A percentile compares a stretch with the other conserved stretches of the same genome.
Evolutionary conservation across 2,113 vertebrate genomes (phyloP).

Genomic region (Scortum barcoo): DNA sequence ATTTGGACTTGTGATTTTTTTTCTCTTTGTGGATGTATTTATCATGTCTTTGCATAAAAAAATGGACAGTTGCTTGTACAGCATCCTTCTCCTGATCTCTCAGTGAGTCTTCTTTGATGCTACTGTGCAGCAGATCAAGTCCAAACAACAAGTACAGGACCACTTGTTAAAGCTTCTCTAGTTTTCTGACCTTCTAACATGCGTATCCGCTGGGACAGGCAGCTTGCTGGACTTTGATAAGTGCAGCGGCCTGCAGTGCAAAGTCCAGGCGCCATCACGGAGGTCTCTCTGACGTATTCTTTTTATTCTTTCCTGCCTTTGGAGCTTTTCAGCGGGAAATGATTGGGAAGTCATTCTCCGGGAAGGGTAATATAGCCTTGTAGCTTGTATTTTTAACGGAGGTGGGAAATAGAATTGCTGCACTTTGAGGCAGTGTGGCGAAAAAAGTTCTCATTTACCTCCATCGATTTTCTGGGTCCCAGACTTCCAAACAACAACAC

Average conservation of each 20-base stretch:
- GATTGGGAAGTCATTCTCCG: constrained; percentile 55
- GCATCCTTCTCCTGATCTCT: background rate
- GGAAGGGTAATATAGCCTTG: constrained; percentile 47
- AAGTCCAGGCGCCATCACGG: constrained; percentile 4
- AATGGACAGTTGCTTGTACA: background rate
- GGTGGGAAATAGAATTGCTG: constrained; percentile 60
- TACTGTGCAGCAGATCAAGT: background rate
- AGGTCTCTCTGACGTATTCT: background rate
- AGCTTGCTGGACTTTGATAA: constrained; percentile 30
- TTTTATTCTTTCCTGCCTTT: constrained; percentile 19
- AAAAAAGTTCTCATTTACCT: constrained; percentile 65
- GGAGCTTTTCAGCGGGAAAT: constrained; percentile 49
- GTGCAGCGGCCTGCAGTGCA: constrained; percentile 8
- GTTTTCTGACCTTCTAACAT: background rate
- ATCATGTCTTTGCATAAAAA: constrained; percentile 5
- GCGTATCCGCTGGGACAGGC: background rate
- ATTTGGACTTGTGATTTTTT: background rate
- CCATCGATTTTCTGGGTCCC: constrained; percentile 68
- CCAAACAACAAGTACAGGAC: background rate
- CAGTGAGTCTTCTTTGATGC: background rate
- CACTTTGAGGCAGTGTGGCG: constrained; percentile 54
- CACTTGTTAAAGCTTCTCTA: background rate
- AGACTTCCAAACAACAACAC: constrained; percentile 58
- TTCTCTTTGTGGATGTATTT: background rate
- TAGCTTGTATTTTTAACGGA: constrained; percentile 50